A percentile compares a stretch with the other conserved stretches of the same genome.
phyloP scores from a whole-genome alignment of 2,797 vertebrate genomes.

The Eremophila alpestris region DNA sequence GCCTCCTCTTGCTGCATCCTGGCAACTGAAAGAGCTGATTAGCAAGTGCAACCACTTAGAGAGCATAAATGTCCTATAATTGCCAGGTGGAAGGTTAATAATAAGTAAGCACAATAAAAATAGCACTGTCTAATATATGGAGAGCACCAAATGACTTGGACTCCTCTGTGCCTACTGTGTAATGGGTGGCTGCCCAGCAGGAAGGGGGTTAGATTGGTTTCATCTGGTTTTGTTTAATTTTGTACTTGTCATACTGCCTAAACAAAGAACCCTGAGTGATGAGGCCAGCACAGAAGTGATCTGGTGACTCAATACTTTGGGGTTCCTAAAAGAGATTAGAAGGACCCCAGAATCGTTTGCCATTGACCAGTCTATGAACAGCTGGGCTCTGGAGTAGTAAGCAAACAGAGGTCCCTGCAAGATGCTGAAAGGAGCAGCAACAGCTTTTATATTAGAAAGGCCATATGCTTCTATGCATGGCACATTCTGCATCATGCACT shows the following conservation, averaged over 20 bases:
- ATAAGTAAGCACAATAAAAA: neutral
- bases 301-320: neutral
- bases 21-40: neutral
- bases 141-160: neutral
- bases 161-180: neutral
- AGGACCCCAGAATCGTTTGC: rapidly evolving
- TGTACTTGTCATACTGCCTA: neutral
- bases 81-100: neutral
- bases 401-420: neutral
- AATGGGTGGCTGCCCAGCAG: neutral
- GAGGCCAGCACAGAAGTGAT: neutral
- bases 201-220: neutral
- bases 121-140: neutral
- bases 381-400: neutral
- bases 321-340: neutral
- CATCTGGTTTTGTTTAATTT: neutral
- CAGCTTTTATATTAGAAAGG: neutral
- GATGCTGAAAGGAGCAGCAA: neutral
- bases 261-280: neutral
- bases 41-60: neutral
- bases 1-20: neutral
- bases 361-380: neutral
- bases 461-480: neutral
- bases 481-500: neutral
- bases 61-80: neutral